A percentile compares a stretch with the other conserved stretches of the same genome.
phyloP scores from a whole-genome alignment of 2,888 invertebrate species.

The Eupeodes luniger region DNA sequence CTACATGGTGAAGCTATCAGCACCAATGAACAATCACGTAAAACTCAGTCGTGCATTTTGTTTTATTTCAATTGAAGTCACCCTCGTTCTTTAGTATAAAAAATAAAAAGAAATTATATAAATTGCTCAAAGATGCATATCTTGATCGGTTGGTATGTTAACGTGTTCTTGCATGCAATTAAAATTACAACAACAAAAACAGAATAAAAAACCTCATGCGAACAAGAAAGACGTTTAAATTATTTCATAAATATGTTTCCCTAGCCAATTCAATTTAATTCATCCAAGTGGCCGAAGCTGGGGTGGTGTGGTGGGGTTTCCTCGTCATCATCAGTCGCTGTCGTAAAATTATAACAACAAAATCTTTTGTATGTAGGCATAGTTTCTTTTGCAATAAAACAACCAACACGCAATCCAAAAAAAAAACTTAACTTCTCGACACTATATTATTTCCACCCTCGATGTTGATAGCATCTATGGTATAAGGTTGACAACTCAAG shows the following conservation, averaged over 20 bases:
- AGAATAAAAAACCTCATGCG: conserved; percentile 25
- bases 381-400: conserved; percentile 35
- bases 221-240: conserved; percentile 46
- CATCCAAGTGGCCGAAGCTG: neutral
- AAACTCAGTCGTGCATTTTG: conserved; percentile 1
- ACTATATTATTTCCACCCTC: conserved; percentile 58
- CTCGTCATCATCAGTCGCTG: neutral
- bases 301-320: neutral
- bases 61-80: conserved; percentile 20
- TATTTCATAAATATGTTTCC: conserved; percentile 60
- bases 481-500: conserved; percentile 27
- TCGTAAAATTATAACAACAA: conserved; percentile 20
- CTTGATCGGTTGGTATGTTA: conserved; percentile 33
- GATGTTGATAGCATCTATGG: conserved; percentile 29
- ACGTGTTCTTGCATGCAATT: conserved; percentile 38
- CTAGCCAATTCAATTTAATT: conserved; percentile 18
- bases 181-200: conserved; percentile 25
- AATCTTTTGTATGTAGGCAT: conserved; percentile 1
- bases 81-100: neutral
- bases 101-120: conserved; percentile 15
- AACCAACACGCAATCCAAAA: conserved; percentile 63
- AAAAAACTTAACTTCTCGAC: conserved; percentile 61
- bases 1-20: neutral
- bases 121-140: conserved; percentile 56
- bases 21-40: neutral